Evolutionary conservation across 2,797 vertebrate genomes (phyloP).

Genomic region (Gymnothorax javanicus): DNA sequence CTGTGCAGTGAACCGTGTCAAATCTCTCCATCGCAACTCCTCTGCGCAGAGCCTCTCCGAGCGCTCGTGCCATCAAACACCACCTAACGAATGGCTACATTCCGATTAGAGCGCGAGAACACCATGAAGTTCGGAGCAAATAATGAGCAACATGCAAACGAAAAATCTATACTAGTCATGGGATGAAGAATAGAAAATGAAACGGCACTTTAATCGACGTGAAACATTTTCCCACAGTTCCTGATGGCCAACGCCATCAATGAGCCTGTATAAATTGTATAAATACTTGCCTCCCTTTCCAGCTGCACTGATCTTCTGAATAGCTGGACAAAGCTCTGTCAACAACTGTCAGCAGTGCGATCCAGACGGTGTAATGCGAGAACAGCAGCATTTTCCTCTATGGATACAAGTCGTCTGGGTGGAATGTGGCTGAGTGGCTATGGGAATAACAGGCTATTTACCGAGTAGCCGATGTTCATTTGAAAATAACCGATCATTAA

Average conservation of each 20-base stretch:
- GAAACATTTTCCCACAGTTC: neutral
- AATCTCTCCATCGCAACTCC: constrained; percentile 3
- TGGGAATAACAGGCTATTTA: neutral
- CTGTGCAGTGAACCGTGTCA: neutral
- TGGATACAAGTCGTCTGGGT: neutral
- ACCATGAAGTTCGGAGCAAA: too few relatives aligned
- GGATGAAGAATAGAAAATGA: neutral
- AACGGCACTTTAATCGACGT: neutral
- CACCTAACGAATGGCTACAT: too few relatives aligned
- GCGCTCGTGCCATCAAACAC: neutral
- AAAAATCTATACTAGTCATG: neutral
- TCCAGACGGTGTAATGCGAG: constrained; percentile 65
- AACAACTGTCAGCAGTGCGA: constrained; percentile 61
- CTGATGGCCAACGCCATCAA: neutral
- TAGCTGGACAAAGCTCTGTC: constrained; percentile 62
- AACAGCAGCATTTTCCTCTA: constrained; percentile 30
- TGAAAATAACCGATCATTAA: neutral
- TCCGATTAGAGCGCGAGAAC: too few relatives aligned
- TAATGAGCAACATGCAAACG: neutral
- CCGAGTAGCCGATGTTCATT: neutral
- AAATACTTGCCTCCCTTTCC: constrained; percentile 82
- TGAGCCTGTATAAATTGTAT: neutral
- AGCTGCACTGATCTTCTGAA: constrained; percentile 84
- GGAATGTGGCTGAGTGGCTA: neutral
- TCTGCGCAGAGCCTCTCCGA: constrained; percentile 22